A percentile compares a stretch with the other conserved stretches of the same genome.
Evolutionary conservation across 2,888 invertebrate genomes (phyloP).

Genomic region (Aplocera efformata): DNA sequence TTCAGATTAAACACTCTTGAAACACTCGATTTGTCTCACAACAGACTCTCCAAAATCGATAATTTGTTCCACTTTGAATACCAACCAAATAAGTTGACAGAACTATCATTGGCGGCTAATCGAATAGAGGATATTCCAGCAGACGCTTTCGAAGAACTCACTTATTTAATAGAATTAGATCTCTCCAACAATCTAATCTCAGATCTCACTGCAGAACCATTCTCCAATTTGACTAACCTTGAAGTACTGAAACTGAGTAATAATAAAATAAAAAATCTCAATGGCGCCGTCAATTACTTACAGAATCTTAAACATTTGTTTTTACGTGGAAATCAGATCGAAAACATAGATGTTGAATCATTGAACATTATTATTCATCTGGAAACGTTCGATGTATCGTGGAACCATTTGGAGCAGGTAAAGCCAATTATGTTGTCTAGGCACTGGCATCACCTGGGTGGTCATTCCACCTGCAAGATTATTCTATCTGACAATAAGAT

Average conservation of each 20-base stretch:
- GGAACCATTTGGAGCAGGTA: constrained; percentile 51
- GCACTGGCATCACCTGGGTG: constrained; percentile 60
- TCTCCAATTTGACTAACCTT: constrained; percentile 53
- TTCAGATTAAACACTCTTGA: constrained; percentile 45
- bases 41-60: constrained; percentile 44
- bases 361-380: constrained; percentile 59
- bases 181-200: constrained; percentile 54
- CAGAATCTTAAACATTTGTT: constrained; percentile 56
- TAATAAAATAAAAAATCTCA: constrained; percentile 58
- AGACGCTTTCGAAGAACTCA: constrained; percentile 49
- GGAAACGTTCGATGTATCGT: constrained; percentile 64
- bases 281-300: constrained; percentile 62
- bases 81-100: constrained; percentile 46
- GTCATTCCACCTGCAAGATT: constrained; percentile 55
- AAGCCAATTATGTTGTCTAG: constrained; percentile 54
- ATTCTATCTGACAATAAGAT: constrained; percentile 58
- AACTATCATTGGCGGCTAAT: constrained; percentile 51
- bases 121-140: constrained; percentile 43
- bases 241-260: constrained; percentile 51
- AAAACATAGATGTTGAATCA: constrained; percentile 52
- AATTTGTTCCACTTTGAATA: constrained; percentile 53
- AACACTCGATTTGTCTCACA: constrained; percentile 52
- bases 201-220: constrained; percentile 55
- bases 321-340: constrained; percentile 53
- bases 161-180: constrained; percentile 54